Base-by-base conservation (phyloP, 1,140 invertebrate genomes). In the Cataglyphis hispanica region DNA sequence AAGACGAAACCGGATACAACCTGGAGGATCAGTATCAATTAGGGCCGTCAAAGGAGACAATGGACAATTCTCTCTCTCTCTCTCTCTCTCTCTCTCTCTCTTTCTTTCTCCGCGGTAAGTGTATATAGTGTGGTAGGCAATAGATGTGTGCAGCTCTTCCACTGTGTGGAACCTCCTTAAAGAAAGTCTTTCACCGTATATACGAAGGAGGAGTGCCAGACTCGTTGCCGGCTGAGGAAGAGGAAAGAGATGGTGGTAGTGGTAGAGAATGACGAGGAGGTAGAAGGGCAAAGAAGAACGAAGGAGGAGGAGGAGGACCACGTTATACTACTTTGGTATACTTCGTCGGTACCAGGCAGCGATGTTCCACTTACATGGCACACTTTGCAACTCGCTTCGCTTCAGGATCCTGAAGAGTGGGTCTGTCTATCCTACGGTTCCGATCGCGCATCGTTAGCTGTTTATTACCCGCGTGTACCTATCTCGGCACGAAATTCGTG, bases 361-460 rank as follows among this genome's bases (percentile, higher is more conserved):
- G 93, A 94, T 94, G 94, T 95, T 94, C 94, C 91, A 95, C 94
- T 95, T 95, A 94, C 91, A 91, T 93, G 95, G 93, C 94, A 95
- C 93, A 95, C 95, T 95, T 94, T 93, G 72, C 92, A 91, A 91
- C 89, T 91, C 90, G 93, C 90, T 87, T 92, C 90, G 92, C 83
- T 94, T 94, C 93, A 94, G 93, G 93, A 95, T 94, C 92, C 92
- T 94, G 92, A 91, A 94, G 89, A 94, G 92, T 94, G 89, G 92
- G 91, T 93, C 92, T 94, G 91, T 93, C 92, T 94, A 94, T 93
- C 91, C 93, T 92, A 91, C 64, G 76, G 64, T 72, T 85, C 76
- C 67, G 85, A 87, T 87, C 88, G 89, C 58, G 66, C 77, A 58
- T 77, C 88, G 88, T 61, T 85, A 74, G 40, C 84, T 66, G 58